Conservation (phyloP, 2,888 invertebrate genomes). For the Pollenia griseotomentosa region DNA sequence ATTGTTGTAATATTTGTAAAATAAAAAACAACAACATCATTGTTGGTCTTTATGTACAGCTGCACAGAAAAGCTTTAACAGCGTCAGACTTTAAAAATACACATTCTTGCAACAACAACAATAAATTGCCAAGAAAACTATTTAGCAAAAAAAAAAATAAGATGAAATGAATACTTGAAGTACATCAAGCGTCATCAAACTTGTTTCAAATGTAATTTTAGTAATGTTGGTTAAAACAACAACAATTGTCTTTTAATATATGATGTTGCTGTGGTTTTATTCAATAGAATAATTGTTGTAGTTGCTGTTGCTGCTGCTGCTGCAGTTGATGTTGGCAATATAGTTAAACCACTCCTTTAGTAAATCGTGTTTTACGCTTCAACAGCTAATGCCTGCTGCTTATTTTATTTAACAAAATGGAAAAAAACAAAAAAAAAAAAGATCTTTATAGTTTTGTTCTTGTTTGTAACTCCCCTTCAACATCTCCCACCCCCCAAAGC, state of each 20-base stretch:
- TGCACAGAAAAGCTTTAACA: slow-evolving; percentile 59
- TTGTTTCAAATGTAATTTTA: slow-evolving; percentile 71
- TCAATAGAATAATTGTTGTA: not conserved
- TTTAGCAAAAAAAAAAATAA: slow-evolving; percentile 2
- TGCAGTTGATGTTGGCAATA: slow-evolving; percentile 45
- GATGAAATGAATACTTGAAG: slow-evolving; percentile 50
- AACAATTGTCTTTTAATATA: slow-evolving; percentile 64
- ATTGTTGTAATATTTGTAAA: slow-evolving; percentile 43
- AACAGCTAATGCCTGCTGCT: slow-evolving; percentile 67
- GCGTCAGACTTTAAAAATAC: slow-evolving; percentile 49
- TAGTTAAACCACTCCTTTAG: slow-evolving; percentile 71
- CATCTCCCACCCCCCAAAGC: slow-evolving; percentile 35
- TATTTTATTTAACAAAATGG: slow-evolving; percentile 48
- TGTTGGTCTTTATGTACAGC: slow-evolving; percentile 48
- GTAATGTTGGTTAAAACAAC: slow-evolving; percentile 52
- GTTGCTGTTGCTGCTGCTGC: not conserved
- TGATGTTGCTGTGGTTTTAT: slow-evolving; percentile 42
- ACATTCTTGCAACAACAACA: slow-evolving; percentile 38
- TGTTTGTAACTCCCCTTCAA: slow-evolving; percentile 41
- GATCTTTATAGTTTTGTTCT: slow-evolving; percentile 49
- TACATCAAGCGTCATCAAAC: slow-evolving; percentile 72
- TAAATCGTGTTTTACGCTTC: slow-evolving; percentile 73
- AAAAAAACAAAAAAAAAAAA: not conserved
- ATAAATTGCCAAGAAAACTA: slow-evolving; percentile 51
- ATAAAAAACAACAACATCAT: slow-evolving; percentile 28